These are phyloP conservation scores for Orius insidiosus DNA, from an alignment of 1,140 invertebrate species.

Conservation along the genomic window DNA sequence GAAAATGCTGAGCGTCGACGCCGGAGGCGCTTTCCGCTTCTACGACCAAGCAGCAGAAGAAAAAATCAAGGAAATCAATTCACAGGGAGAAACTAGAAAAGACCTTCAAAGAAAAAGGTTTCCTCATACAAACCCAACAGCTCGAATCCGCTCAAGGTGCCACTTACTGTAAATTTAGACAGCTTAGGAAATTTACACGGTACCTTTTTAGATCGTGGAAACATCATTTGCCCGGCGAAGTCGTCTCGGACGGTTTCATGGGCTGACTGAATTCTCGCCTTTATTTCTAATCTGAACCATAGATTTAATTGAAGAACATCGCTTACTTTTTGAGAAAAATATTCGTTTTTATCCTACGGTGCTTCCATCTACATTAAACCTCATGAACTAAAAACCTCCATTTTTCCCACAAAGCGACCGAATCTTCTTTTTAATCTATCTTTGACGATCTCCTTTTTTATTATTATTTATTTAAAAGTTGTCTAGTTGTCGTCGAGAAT, in stretches of 20 bases:
- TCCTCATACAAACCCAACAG: slow-evolving; percentile 82
- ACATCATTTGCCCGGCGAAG: slow-evolving; percentile 70
- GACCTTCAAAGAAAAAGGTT: slow-evolving; percentile 82
- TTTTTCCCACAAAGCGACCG: not conserved
- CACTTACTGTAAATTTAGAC: slow-evolving; percentile 84
- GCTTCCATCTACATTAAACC: too few relatives aligned
- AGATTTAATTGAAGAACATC: not conserved
- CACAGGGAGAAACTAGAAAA: slow-evolving; percentile 77
- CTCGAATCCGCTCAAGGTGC: slow-evolving; percentile 78
- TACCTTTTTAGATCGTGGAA: slow-evolving; percentile 87
- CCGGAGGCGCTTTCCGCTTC: slow-evolving; percentile 13
- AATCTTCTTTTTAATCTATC: not conserved
- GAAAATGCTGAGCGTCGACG: slow-evolving; percentile 53
- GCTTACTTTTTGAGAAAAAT: not conserved
- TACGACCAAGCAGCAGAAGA: slow-evolving; percentile 18
- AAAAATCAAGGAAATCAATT: slow-evolving; percentile 61
- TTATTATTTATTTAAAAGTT: too few relatives aligned
- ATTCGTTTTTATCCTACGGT: too few relatives aligned
- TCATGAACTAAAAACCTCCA: not conserved
- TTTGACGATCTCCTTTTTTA: too few relatives aligned
- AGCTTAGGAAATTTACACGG: slow-evolving; percentile 75
- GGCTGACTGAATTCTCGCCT: slow-evolving; percentile 10
- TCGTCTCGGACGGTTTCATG: slow-evolving; percentile 24
- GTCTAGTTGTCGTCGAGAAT: too few relatives aligned
- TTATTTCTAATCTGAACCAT: not conserved